phyloP scores from a whole-genome alignment of 2,113 vertebrate species.

The Ariopsis seemanni region DNA sequence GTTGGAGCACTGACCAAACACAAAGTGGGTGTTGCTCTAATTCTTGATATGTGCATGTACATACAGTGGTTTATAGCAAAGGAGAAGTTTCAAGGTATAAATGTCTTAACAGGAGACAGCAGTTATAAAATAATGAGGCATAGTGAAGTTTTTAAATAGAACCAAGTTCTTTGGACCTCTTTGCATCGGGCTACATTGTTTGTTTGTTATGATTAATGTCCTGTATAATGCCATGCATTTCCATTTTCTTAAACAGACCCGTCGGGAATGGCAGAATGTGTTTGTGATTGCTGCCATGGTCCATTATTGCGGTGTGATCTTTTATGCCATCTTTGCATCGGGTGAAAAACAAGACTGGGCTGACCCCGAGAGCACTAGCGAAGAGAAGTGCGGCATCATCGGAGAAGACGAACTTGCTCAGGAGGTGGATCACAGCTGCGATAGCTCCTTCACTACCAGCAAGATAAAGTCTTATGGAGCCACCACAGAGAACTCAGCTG shows the following conservation, averaged over 20 bases:
- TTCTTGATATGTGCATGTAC: constrained; percentile 10
- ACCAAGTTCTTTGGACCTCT: background rate
- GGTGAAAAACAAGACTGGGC: constrained; percentile 98
- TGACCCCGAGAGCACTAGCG: constrained; percentile 84
- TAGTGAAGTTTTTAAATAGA: background rate
- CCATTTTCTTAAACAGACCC: constrained; percentile 76
- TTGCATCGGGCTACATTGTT: background rate
- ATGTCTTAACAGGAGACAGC: constrained; percentile 4
- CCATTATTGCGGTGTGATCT: constrained; percentile 93
- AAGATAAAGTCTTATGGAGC: constrained; percentile 86
- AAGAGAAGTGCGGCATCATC: constrained; percentile 92
- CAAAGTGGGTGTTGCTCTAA: constrained; percentile 78
- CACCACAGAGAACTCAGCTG: constrained; percentile 74
- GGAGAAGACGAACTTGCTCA: constrained; percentile 90
- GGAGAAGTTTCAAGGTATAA: background rate
- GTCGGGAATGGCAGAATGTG: constrained; percentile 96
- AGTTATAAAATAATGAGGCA: background rate
- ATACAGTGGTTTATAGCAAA: constrained; percentile 11
- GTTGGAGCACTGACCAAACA: constrained; percentile 94
- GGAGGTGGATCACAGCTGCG: constrained; percentile 84
- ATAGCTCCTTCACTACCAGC: constrained; percentile 66
- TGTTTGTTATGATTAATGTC: background rate
- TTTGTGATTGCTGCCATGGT: constrained; percentile 93
- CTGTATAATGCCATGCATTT: background rate
- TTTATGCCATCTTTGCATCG: constrained; percentile 94